phyloP scores from a whole-genome alignment of 2,797 vertebrate species.

The Arctocebus calabarensis region DNA sequence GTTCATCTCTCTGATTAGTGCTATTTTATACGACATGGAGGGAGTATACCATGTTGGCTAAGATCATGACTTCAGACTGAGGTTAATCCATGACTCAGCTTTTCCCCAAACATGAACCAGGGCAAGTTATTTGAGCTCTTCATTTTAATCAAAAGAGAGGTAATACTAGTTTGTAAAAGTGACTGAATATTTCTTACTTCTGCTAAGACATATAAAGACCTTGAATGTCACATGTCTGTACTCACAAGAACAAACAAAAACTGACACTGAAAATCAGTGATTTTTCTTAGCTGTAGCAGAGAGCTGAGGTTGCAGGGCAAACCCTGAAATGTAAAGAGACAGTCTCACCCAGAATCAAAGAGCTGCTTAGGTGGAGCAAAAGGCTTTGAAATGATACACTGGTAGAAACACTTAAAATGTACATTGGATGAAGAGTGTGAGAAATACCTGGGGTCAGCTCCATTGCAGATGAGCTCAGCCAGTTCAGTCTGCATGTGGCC shows the following conservation, averaged over 20 bases:
- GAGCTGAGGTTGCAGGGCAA: not conserved
- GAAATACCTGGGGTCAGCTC: not conserved
- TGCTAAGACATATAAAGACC: not conserved
- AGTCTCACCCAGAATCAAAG: not conserved
- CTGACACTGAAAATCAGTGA: not conserved
- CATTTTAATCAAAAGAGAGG: not conserved
- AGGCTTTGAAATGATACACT: not conserved
- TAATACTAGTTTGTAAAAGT: not conserved
- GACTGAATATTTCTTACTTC: not conserved
- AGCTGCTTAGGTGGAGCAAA: not conserved
- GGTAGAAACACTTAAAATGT: not conserved
- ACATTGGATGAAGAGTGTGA: not conserved
- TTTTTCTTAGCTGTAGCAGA: not conserved
- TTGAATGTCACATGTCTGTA: not conserved
- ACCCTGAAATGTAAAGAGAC: not conserved
- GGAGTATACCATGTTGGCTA: not conserved
- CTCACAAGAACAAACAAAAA: not conserved
- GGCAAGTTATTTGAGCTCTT: not conserved
- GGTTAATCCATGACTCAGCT: not conserved
- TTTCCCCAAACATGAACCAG: not conserved
- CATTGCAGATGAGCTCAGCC: not conserved
- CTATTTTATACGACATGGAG: not conserved
- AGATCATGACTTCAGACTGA: not conserved
- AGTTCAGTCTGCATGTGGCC: not conserved
- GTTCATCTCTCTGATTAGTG: not conserved